Base-by-base conservation (phyloP, 2,797 vertebrate species). In the Hybognathus amarus region DNA sequence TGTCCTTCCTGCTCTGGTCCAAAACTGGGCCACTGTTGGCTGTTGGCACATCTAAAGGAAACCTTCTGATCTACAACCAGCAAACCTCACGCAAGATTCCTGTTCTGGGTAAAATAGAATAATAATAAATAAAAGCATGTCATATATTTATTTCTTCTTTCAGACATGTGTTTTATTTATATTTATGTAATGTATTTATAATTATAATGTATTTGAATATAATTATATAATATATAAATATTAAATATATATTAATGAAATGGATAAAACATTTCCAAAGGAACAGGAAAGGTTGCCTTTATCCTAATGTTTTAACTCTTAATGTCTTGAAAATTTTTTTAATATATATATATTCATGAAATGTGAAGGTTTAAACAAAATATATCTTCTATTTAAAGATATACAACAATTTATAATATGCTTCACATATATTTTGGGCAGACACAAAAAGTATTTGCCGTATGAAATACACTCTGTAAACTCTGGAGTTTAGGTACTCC, bases 11-110 rank as follows among this genome's bases (percentile, higher is more conserved):
- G 82, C 87, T 97, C 71, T 99, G 98, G 98, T 98, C 98, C 89
- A 98, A 97, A 93, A 90, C 93, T 6, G 94, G 96, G 82, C 92
- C 95, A 9, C 89, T 98, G 79, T 93, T 99, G 91, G 97, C 97
- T 83, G 95, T 97, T 67, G 98, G 98, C 82, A 99, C 98, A 71
- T 90, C 95, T 11, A 99, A 98, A 90, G 98, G 98, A 94, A 99
- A 98, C 90, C 91, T 99, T 86, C 94, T 99, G 73, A 96, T 99
- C 90, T 99, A 99, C 91, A 99, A 99, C 90, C 96, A 92, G 85
- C 97, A 99, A 91, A 99, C 98, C 6, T 99, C 97, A 88, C 96
- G 97, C 91, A 99, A 98, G 92, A 96, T 99, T 90, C 96, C 97
- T 85, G 92, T 99, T 20, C 92, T 98, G 75, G 98, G 98, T 99